Conservation (phyloP, 1,140 invertebrate genomes). For the Hylaeus anthracinus region DNA sequence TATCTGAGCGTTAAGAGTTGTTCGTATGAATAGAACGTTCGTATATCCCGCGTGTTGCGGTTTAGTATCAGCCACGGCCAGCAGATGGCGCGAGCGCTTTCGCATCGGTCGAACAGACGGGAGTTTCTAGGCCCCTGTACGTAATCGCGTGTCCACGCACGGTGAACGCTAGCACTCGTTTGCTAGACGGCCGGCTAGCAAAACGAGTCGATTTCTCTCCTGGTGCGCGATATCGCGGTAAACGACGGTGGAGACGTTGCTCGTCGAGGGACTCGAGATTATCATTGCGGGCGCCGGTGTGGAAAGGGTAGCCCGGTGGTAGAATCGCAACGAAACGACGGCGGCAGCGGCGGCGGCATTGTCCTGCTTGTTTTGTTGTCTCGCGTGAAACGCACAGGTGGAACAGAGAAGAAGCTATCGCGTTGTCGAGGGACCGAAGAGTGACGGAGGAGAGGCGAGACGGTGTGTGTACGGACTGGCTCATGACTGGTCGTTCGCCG, state of each 20-base stretch:
- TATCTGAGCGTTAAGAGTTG: no score
- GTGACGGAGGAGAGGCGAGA: conserved; percentile 44
- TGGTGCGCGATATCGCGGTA: conserved; percentile 46
- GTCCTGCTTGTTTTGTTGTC: conserved; percentile 62
- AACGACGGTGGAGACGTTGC: conserved; percentile 42
- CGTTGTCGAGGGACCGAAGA: conserved; percentile 44
- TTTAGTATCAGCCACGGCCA: not conserved
- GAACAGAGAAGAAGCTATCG: conserved; percentile 41
- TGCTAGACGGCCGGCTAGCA: conserved; percentile 53
- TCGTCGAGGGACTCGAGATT: conserved; percentile 34
- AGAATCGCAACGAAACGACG: conserved; percentile 20
- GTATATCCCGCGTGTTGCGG: not conserved
- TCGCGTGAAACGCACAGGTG: conserved; percentile 51
- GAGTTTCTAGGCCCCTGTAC: conserved; percentile 43
- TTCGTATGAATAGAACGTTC: not conserved
- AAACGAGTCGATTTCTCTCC: conserved; percentile 52
- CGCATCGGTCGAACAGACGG: not conserved
- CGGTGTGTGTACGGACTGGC: conserved; percentile 34
- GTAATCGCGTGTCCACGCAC: conserved; percentile 52
- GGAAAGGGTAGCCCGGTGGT: conserved; percentile 31
- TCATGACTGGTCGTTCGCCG: conserved; percentile 19
- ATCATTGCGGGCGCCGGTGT: conserved; percentile 37
- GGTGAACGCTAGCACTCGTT: conserved; percentile 51
- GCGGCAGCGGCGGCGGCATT: conserved; percentile 52
- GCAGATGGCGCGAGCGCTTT: not conserved